A percentile compares a stretch with the other conserved stretches of the same genome.
Conservation (phyloP, 2,113 vertebrate genomes). For the Rhinoptilus africanus region DNA sequence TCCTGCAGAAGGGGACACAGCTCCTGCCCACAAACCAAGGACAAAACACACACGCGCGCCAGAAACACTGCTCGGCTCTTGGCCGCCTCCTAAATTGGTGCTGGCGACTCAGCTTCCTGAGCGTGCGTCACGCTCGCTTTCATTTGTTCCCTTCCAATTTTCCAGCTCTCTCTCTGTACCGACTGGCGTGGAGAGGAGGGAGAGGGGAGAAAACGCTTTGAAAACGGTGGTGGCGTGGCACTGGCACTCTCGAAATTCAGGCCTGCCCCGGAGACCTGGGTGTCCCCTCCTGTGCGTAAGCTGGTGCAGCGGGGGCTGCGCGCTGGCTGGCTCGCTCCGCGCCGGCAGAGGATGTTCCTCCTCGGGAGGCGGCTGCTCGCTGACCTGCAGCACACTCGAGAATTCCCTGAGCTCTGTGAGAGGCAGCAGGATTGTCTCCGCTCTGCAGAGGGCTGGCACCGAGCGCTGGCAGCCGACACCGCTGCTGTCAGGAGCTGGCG, state of each 20-base stretch:
- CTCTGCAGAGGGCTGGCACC: not conserved
- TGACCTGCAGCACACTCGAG: not conserved
- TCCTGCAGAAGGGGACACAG: not conserved
- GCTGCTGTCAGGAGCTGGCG: not conserved
- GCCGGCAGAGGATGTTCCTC: not conserved
- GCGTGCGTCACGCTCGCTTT: too few relatives aligned
- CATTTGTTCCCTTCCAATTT: not conserved
- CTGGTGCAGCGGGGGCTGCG: too few relatives aligned
- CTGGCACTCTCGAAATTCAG: too few relatives aligned
- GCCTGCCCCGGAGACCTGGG: not conserved
- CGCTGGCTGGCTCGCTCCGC: too few relatives aligned
- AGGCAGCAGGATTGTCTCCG: not conserved
- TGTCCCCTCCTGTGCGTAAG: not conserved
- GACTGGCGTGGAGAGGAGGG: not conserved
- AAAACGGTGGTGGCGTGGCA: not conserved
- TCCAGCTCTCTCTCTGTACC: not conserved
- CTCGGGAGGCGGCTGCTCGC: not conserved
- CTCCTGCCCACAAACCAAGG: not conserved
- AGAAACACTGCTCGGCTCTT: not conserved
- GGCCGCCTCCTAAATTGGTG: not conserved
- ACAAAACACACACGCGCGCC: not conserved
- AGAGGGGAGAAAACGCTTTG: not conserved
- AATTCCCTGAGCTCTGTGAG: too few relatives aligned
- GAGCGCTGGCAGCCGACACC: too few relatives aligned
- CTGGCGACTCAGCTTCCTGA: not conserved